Evolutionary conservation across 2,113 vertebrate genomes (phyloP).

Genomic region (Oceanites oceanicus): DNA sequence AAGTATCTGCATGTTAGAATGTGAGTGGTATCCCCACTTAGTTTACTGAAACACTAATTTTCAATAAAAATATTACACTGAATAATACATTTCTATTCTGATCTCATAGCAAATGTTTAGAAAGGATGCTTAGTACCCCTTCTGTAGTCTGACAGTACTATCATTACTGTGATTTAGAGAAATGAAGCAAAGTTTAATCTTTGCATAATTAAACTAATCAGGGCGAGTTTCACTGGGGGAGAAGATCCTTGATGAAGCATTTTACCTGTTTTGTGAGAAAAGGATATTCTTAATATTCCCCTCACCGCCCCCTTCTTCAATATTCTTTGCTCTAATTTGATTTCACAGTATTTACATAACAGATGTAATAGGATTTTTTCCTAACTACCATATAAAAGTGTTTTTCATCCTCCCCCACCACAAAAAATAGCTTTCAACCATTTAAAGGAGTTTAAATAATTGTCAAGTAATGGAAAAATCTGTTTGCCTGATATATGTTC

Average conservation of each 20-base stretch:
- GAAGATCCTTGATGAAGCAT: not conserved
- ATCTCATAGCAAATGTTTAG: not conserved
- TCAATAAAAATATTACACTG: not conserved
- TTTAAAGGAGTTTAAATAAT: not conserved
- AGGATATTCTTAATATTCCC: not conserved
- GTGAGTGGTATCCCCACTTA: not conserved
- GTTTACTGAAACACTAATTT: not conserved
- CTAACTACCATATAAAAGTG: not conserved
- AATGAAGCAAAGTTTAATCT: not conserved
- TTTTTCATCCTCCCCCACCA: not conserved
- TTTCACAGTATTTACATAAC: constrained; percentile 5
- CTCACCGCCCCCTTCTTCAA: not conserved
- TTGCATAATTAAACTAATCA: not conserved
- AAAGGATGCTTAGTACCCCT: not conserved
- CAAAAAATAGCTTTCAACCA: not conserved
- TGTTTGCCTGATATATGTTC: not conserved
- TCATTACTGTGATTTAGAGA: not conserved
- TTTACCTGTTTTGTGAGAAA: not conserved
- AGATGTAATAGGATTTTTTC: not conserved
- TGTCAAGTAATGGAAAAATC: not conserved
- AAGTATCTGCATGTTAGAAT: not conserved
- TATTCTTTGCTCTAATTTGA: not conserved
- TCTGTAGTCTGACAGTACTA: not conserved
- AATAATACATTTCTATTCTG: not conserved
- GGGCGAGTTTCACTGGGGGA: not conserved